Evolutionary conservation across 2,797 vertebrate genomes (phyloP).

Genomic region (Malacoctenus gilli): DNA sequence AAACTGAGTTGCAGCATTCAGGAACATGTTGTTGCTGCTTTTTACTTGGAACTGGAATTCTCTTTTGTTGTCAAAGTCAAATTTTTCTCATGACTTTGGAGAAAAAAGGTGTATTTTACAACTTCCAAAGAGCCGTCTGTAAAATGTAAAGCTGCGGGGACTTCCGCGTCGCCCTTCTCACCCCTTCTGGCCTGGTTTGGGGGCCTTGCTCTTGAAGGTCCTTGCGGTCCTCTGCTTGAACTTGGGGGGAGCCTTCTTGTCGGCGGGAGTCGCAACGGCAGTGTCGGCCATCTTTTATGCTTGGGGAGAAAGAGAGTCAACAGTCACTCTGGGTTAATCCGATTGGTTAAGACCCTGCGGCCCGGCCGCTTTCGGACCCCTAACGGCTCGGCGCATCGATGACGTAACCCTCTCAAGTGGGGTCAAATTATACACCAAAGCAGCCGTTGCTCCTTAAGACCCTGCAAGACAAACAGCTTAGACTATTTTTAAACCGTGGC

Average conservation of each 20-base stretch:
- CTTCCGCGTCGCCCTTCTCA: constrained; percentile 30
- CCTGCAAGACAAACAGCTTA: constrained; percentile 63
- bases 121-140: too few species aligned
- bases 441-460: constrained; percentile 23
- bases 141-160: too few species aligned
- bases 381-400: neutral
- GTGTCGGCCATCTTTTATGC: constrained; percentile 59
- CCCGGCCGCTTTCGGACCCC: constrained; percentile 2
- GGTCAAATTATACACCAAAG: constrained; percentile 30
- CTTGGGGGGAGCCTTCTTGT: constrained; percentile 82
- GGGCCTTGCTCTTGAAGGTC: constrained; percentile 86
- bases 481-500: constrained; percentile 59
- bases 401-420: constrained; percentile 40
- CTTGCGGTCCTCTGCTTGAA: constrained; percentile 83
- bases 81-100: too few species aligned
- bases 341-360: neutral
- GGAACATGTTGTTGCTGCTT: too few species aligned
- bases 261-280: constrained; percentile 53
- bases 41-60: too few species aligned
- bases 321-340: constrained; percentile 3
- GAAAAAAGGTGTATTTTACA: too few species aligned
- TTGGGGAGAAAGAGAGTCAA: constrained; percentile 12
- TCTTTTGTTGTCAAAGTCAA: too few species aligned
- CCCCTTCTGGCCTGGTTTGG: constrained; percentile 85
- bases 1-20: constrained; percentile 87